Evolutionary conservation across 1,140 invertebrate species (phyloP).

Genomic region (Drosophila sproati): DNA sequence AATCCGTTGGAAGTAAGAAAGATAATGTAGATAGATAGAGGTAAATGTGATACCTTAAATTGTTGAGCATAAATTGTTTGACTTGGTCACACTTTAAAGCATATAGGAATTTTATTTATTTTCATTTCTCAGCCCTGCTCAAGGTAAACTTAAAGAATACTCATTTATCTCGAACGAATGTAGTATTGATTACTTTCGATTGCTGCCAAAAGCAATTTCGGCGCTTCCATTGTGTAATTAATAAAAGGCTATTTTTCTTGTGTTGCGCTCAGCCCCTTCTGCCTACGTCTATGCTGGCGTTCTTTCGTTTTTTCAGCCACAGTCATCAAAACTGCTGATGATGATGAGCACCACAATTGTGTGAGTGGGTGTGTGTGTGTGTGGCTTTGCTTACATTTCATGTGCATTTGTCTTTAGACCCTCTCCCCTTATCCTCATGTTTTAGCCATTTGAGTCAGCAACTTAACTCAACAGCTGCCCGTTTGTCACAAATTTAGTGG

Average conservation of each 20-base stretch:
- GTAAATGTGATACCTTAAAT: no score
- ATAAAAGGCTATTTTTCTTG: neutral
- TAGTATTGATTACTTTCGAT: neutral
- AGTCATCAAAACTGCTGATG: neutral
- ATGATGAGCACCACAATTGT: slow-evolving; percentile 12
- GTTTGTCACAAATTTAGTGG: slow-evolving; percentile 70
- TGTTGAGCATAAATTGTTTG: no score
- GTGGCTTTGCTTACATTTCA: slow-evolving; percentile 60
- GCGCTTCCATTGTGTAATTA: neutral
- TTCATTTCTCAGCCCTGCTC: no score
- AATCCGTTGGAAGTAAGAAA: no score
- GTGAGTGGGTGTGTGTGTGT: slow-evolving; percentile 6
- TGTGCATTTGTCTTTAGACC: slow-evolving; percentile 50
- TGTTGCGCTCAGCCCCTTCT: neutral
- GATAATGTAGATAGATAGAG: no score
- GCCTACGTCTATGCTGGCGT: no score
- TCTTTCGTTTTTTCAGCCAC: neutral
- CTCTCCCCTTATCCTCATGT: slow-evolving; percentile 12
- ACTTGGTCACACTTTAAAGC: no score
- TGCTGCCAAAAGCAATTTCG: neutral
- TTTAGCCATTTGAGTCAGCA: slow-evolving; percentile 42
- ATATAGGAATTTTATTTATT: no score
- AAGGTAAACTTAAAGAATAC: no score
- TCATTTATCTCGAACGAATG: no score
- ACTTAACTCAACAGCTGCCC: slow-evolving; percentile 59